phyloP scores from a whole-genome alignment of 2,797 vertebrate species.

The Chloroceryle amazona region DNA sequence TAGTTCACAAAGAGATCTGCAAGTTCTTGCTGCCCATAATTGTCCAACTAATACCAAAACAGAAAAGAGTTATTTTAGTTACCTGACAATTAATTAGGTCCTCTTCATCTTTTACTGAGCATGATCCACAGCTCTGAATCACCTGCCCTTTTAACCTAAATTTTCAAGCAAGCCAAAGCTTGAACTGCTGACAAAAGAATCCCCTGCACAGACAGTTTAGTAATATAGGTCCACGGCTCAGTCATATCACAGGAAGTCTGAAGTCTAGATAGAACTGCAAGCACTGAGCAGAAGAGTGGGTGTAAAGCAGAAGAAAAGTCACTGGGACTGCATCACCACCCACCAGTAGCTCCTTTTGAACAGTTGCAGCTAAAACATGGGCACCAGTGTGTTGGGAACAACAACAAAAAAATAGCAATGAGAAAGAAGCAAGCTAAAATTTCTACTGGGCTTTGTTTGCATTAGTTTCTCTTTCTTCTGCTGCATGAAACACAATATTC shows the following conservation, averaged over 20 bases:
- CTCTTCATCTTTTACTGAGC: not conserved
- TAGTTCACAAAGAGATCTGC: constrained; percentile 95
- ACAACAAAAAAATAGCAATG: not conserved
- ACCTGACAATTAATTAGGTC: not conserved
- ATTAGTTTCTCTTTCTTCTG: not conserved
- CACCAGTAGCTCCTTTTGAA: constrained; percentile 25
- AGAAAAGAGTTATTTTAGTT: not conserved
- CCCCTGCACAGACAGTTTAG: not conserved
- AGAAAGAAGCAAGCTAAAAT: not conserved
- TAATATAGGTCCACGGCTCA: not conserved
- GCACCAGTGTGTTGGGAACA: not conserved
- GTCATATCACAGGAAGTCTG: not conserved
- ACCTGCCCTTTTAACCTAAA: not conserved
- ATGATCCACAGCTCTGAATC: not conserved
- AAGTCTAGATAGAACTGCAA: not conserved
- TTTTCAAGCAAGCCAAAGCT: not conserved
- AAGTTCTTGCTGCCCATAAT: constrained; percentile 93
- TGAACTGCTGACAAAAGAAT: not conserved
- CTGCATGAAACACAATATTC: not conserved
- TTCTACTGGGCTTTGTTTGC: not conserved
- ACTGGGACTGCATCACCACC: constrained; percentile 19
- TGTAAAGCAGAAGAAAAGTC: constrained; percentile 17
- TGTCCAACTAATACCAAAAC: constrained; percentile 89
- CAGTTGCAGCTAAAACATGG: not conserved
- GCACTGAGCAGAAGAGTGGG: not conserved